A percentile compares a stretch with the other conserved stretches of the same genome.
Conservation (phyloP, 2,113 vertebrate species). For the Psephotus haematonotus region DNA sequence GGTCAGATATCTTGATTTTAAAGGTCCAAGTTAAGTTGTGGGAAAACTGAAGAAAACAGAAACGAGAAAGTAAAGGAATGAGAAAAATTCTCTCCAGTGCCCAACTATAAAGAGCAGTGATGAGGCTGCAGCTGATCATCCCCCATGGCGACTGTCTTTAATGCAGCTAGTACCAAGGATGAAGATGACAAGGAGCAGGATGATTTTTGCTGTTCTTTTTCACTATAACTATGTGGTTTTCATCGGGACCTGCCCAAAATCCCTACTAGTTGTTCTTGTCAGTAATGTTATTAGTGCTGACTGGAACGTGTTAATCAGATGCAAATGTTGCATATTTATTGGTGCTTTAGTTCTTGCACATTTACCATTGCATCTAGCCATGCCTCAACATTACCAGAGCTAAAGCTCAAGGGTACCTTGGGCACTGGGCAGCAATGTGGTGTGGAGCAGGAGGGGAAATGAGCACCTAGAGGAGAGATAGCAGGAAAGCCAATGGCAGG, state of each 20-base stretch:
- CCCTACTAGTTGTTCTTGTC: not conserved
- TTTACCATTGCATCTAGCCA: not conserved
- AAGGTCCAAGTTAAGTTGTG: not conserved
- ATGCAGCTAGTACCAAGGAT: fast-evolving
- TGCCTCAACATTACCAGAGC: not conserved
- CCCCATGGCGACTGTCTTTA: not conserved
- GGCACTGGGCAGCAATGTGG: not conserved
- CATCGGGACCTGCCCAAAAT: not conserved
- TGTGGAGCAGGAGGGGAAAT: not conserved
- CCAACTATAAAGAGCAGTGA: not conserved
- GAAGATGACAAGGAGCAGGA: not conserved
- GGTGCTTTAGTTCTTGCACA: not conserved
- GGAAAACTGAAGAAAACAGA: not conserved
- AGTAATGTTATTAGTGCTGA: not conserved
- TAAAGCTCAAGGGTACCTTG: not conserved
- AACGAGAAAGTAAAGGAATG: not conserved
- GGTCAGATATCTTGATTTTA: not conserved
- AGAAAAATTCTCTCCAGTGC: not conserved
- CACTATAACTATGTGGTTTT: not conserved
- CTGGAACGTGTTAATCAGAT: not conserved
- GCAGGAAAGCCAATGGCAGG: not conserved
- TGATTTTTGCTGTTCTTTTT: not conserved
- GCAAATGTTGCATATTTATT: not conserved
- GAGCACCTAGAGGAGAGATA: not conserved
- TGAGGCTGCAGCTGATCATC: fast-evolving